phyloP scores from a whole-genome alignment of 2,888 invertebrate species.

The Argyra leucocephala region DNA sequence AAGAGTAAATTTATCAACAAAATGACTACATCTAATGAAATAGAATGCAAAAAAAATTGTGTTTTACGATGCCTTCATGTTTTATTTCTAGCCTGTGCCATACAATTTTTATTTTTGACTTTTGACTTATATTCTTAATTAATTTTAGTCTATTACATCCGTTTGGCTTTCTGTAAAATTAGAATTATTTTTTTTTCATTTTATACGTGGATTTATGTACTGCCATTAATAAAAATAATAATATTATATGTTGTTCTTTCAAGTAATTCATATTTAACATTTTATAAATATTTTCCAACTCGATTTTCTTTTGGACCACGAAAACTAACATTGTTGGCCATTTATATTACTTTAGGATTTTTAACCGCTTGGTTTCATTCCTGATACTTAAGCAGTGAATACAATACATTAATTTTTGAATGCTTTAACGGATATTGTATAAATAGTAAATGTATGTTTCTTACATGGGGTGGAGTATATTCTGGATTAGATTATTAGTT shows the following conservation, averaged over 20 bases:
- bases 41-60: slow-evolving; percentile 35
- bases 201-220: slow-evolving; percentile 55
- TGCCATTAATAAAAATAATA: slow-evolving; percentile 54
- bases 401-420: slow-evolving; percentile 46
- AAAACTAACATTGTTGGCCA: slow-evolving; percentile 44
- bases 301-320: slow-evolving; percentile 58
- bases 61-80: slow-evolving; percentile 42
- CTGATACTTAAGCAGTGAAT: slow-evolving; percentile 53
- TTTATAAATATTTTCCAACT: slow-evolving; percentile 53
- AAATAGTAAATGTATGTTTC: slow-evolving; percentile 57
- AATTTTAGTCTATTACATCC: slow-evolving; percentile 58
- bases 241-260: slow-evolving; percentile 63
- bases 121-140: slow-evolving; percentile 48
- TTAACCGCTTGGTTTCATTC: slow-evolving; percentile 61
- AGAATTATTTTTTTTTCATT: slow-evolving; percentile 45
- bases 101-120: slow-evolving; percentile 48
- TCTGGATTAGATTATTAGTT: slow-evolving; percentile 50
- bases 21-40: slow-evolving; percentile 11
- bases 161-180: slow-evolving; percentile 57
- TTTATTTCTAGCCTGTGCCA: slow-evolving; percentile 50
- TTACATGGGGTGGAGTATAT: slow-evolving; percentile 59
- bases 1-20: background rate
- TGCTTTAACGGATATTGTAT: slow-evolving; percentile 49
- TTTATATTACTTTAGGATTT: slow-evolving; percentile 57
- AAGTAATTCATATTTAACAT: slow-evolving; percentile 58